phyloP scores from a whole-genome alignment of 2,888 invertebrate species.

The Hypselothyrea guttata region DNA sequence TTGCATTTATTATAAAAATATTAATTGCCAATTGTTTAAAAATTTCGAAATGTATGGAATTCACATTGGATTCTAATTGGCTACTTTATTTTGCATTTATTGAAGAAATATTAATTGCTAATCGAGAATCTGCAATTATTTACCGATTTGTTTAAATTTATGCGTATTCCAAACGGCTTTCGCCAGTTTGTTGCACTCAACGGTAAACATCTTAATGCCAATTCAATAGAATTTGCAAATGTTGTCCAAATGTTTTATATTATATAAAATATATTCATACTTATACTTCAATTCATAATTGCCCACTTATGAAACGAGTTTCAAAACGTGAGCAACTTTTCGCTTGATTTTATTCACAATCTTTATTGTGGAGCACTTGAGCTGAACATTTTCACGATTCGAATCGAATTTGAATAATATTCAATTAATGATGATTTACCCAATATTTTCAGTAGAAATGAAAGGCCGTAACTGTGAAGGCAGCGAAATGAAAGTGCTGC shows the following conservation, averaged over 20 bases:
- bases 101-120: too few relatives aligned
- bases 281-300: not conserved
- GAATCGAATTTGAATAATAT: constrained; percentile 19
- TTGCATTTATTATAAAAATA: too few relatives aligned
- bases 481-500: constrained; percentile 55
- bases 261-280: too few relatives aligned
- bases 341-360: not conserved
- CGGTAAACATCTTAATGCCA: too few relatives aligned
- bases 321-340: constrained; percentile 12
- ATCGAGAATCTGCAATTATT: constrained; percentile 41
- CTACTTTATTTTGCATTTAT: not conserved
- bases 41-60: not conserved
- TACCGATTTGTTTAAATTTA: constrained; percentile 41
- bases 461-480: constrained; percentile 19
- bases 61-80: not conserved
- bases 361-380: constrained; percentile 14
- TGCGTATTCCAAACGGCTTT: constrained; percentile 32
- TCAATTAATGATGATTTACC: constrained; percentile 3
- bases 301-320: constrained; percentile 30
- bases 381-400: too few relatives aligned
- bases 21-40: too few relatives aligned
- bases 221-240: too few relatives aligned
- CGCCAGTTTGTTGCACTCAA: constrained; percentile 41
- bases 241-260: too few relatives aligned
- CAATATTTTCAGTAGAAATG: constrained; percentile 46